Conservation (phyloP, 2,888 invertebrate species). For the Dromius quadrimaculatus region DNA sequence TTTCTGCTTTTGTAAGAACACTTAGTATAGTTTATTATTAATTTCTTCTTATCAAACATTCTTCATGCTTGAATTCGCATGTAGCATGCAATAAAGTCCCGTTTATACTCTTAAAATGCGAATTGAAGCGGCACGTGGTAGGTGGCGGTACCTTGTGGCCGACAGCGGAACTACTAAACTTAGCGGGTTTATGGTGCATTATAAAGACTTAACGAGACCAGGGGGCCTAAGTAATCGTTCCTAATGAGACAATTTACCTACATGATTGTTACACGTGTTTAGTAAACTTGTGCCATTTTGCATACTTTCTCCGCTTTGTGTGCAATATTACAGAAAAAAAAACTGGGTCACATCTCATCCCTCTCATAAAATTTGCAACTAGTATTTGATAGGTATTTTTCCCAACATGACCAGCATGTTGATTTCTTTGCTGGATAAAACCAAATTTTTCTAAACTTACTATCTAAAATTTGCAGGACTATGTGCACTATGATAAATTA, state of each 20-base stretch:
- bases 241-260: conserved; percentile 45
- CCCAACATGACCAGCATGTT: too few species aligned
- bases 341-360: not conserved
- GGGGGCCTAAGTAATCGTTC: conserved; percentile 28
- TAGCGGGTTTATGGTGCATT: conserved; percentile 42
- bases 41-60: too few species aligned
- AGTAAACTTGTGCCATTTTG: not conserved
- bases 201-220: conserved; percentile 39
- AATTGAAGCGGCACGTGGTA: conserved; percentile 32
- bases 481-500: too few species aligned
- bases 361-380: not conserved
- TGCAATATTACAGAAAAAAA: too few species aligned
- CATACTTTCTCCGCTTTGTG: too few species aligned
- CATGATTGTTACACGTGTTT: conserved; percentile 40
- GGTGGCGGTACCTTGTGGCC: conserved; percentile 9
- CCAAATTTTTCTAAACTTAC: too few species aligned
- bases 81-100: conserved; percentile 9
- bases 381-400: too few species aligned
- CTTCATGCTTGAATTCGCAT: not conserved
- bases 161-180: conserved; percentile 20
- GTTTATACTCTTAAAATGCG: conserved; percentile 30
- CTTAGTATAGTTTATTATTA: too few species aligned
- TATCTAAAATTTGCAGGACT: too few species aligned
- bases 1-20: too few species aligned
- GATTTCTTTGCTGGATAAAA: too few species aligned